Evolutionary conservation across 2,113 vertebrate species (phyloP).

Genomic region (Dasyprocta punctata): DNA sequence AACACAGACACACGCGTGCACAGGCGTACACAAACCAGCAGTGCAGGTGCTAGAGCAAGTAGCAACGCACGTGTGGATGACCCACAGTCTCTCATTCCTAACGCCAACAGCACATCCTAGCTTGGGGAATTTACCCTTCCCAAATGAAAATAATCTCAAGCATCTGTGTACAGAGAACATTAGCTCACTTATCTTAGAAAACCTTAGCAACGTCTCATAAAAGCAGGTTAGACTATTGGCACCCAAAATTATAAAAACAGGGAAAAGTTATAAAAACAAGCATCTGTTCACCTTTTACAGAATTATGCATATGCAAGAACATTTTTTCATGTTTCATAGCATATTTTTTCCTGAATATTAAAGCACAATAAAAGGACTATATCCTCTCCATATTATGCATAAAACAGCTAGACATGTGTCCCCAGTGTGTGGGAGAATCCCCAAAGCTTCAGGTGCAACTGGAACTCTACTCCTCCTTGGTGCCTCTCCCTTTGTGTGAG

Average conservation of each 20-base stretch:
- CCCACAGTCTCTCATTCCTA: neutral
- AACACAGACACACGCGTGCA: neutral
- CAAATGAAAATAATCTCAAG: neutral
- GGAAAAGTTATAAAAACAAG: neutral
- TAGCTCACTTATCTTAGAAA: constrained; percentile 29
- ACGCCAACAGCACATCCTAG: neutral
- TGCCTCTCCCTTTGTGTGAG: neutral
- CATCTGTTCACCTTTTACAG: neutral
- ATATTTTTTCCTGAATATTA: constrained; percentile 8
- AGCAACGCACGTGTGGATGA: neutral
- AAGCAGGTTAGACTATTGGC: neutral
- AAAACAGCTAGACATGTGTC: neutral
- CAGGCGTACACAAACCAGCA: neutral
- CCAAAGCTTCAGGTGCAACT: neutral
- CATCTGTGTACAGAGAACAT: neutral
- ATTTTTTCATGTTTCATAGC: neutral
- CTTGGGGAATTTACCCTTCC: neutral
- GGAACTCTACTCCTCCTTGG: neutral
- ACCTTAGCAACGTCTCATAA: neutral
- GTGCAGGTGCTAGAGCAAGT: neutral
- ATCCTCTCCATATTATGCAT: neutral
- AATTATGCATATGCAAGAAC: neutral
- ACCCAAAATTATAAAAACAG: neutral
- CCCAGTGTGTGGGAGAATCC: neutral
- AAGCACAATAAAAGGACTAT: neutral